Evolutionary conservation across 2,113 vertebrate genomes (phyloP).

Genomic region (Cinclus mexicanus): DNA sequence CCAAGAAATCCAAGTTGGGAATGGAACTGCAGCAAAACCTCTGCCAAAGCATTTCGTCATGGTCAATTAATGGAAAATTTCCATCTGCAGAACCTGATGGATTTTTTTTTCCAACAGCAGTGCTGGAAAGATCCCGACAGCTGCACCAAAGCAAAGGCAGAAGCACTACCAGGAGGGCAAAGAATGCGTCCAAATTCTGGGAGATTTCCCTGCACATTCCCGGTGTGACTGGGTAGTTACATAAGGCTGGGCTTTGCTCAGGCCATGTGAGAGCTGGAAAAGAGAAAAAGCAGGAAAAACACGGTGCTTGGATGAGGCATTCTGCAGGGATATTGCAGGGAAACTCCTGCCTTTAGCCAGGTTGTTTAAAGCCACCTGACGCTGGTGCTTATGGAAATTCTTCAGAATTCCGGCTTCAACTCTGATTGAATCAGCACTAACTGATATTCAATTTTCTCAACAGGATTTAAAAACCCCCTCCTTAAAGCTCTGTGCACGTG

Average conservation of each 20-base stretch:
- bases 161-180: not conserved
- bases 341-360: not conserved
- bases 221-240: not conserved
- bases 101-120: not conserved
- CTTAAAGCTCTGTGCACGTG: not conserved
- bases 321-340: not conserved
- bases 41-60: not conserved
- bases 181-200: not conserved
- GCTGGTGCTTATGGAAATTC: fast-evolving
- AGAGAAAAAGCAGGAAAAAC: not conserved
- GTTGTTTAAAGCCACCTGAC: not conserved
- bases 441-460: not conserved
- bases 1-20: not conserved
- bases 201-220: not conserved
- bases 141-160: not conserved
- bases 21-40: not conserved
- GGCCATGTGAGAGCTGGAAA: not conserved
- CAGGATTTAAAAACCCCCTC: not conserved
- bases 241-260: not conserved
- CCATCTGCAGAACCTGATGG: not conserved
- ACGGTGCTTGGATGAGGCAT: fast-evolving
- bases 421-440: not conserved
- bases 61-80: not conserved
- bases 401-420: not conserved
- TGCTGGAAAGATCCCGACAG: not conserved